These are phyloP conservation scores for Stenotaenia linearis DNA, from an alignment of 2,888 invertebrate genomes.

Conservation along the genomic window DNA sequence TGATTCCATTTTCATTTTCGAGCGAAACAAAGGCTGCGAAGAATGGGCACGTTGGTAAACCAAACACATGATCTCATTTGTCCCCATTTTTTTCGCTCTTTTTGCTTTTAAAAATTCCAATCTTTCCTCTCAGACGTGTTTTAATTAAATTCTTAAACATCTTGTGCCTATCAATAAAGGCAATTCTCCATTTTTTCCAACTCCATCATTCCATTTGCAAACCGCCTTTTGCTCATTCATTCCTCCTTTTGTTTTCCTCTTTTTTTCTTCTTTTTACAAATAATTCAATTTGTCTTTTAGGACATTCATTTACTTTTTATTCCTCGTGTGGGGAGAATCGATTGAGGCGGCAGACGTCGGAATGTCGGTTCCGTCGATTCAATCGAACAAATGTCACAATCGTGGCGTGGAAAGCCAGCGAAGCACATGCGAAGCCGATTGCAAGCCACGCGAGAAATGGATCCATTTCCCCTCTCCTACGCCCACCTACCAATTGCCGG, in stretches of 20 bases:
- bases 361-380: neutral
- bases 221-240: neutral
- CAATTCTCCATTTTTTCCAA: neutral
- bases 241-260: neutral
- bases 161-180: conserved; percentile 24
- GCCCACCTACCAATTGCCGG: neutral
- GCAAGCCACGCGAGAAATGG: conserved; percentile 26
- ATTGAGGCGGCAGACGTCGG: neutral
- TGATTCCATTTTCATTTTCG: neutral
- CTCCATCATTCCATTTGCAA: neutral
- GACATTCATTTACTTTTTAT: neutral
- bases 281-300: neutral
- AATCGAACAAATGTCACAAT: conserved; percentile 26
- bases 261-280: too few relatives aligned
- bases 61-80: conserved; percentile 24
- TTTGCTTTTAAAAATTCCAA: conserved; percentile 14
- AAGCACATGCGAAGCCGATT: conserved; percentile 24
- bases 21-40: neutral
- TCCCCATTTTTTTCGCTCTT: neutral
- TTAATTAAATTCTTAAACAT: conserved; percentile 26
- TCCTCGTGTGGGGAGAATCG: neutral
- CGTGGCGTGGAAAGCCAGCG: conserved; percentile 20
- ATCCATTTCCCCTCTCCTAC: conserved; percentile 26
- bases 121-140: conserved; percentile 19
- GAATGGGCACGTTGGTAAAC: neutral